These are phyloP conservation scores for Pseudococcus longispinus DNA, from an alignment of 2,888 invertebrate species.

Conservation along the genomic window DNA sequence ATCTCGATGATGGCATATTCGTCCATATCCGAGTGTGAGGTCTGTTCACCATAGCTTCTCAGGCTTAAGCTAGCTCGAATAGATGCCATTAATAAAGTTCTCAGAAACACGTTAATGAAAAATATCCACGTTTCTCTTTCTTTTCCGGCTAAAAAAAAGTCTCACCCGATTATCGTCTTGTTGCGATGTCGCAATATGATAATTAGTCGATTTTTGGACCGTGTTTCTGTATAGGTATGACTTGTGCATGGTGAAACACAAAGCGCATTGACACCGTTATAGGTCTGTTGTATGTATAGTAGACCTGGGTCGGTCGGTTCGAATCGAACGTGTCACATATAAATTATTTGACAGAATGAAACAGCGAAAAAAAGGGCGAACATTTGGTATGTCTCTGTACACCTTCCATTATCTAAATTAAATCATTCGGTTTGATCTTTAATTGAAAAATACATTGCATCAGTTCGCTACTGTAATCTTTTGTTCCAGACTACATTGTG, in stretches of 20 bases:
- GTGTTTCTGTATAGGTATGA: not conserved
- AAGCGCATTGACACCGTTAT: slow-evolving; percentile 28
- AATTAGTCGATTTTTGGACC: not conserved
- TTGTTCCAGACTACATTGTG: slow-evolving; percentile 24
- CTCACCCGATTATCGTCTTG: not conserved
- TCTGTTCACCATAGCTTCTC: not conserved
- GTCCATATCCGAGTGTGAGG: not conserved
- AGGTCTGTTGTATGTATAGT: not conserved
- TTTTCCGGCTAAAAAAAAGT: not conserved
- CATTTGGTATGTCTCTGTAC: not conserved
- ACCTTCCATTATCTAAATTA: slow-evolving; percentile 25
- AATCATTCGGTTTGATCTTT: slow-evolving; percentile 18
- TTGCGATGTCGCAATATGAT: not conserved
- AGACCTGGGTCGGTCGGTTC: not conserved
- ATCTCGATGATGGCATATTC: not conserved
- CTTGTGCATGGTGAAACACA: not conserved
- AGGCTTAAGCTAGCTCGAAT: not conserved
- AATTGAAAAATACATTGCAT: slow-evolving; percentile 13
- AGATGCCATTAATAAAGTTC: not conserved
- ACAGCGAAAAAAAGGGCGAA: not conserved
- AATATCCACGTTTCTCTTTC: not conserved
- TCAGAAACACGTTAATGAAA: not conserved
- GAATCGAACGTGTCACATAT: slow-evolving; percentile 19
- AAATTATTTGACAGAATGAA: slow-evolving; percentile 31
- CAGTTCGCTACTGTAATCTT: not conserved